Base-by-base conservation (phyloP, 2,797 vertebrate species). In the Furcifer pardalis region DNA sequence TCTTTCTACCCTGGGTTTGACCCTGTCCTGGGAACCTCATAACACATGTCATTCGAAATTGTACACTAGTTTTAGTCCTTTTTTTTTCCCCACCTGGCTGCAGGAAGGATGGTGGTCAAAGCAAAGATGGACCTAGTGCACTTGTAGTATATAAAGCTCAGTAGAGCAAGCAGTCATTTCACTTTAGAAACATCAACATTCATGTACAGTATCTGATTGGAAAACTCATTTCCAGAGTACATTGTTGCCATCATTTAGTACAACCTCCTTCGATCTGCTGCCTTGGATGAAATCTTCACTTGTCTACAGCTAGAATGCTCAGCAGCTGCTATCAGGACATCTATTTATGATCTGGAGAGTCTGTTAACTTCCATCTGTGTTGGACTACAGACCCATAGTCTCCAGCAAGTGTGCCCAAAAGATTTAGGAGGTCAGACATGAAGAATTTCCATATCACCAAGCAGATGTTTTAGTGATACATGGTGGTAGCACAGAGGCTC, bases 1-100 rank as follows among this genome's bases (percentile, higher is more conserved):
- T 89, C 91, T 89, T 92, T 62, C 86, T 84, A 86, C 56, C 73
- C 63, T 81, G 65, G 63, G 17, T 73, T 69, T 81, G 84, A 81
- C 84, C 73, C 65, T 86, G 52, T 59, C 65, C 62, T 77, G 62
- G 42, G 52, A 86, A 68, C 84, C 74, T 76, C 73, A 81, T 86
- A 85, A 40, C 63, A 76, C 15, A 81, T 80, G 84, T 32, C 42
- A 15, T 85, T 80, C 46, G 60, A 79, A 85, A 42, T 66, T 37
- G 17, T 75, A 35, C 59, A 74, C 60, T 35, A 13, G 23, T 23
- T 49, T 73, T 32, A 63, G 52, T 63, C 49, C 77, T 42, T 27
- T 62, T 63, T 63, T 74, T 71, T 66, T 63, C n/a, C 8, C 66
- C 27, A 65, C 30, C 72, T 65, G 37, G 44, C 30, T 32, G 42